phyloP scores from a whole-genome alignment of 2,113 vertebrate species.

The Salvelinus alpinus region DNA sequence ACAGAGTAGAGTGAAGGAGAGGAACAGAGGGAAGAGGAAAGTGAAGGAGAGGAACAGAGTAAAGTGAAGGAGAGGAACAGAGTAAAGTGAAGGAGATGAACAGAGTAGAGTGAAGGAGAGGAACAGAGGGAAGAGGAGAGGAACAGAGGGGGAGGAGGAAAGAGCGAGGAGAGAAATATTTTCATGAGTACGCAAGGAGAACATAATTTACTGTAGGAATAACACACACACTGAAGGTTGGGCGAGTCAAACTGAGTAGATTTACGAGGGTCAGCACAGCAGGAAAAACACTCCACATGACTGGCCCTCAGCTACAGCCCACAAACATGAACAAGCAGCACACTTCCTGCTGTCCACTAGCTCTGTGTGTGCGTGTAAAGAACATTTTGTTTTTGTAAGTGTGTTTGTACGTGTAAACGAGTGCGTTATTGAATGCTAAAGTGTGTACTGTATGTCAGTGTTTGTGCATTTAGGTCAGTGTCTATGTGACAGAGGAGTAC shows the following conservation, averaged over 20 bases:
- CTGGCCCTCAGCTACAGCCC: slow-evolving; percentile 22
- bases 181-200: background rate
- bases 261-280: background rate
- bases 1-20: no score
- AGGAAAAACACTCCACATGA: slow-evolving; percentile 36
- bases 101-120: slow-evolving; percentile 28
- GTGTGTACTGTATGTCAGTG: background rate
- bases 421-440: background rate
- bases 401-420: background rate
- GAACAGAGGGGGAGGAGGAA: slow-evolving; percentile 5
- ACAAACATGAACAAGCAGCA: slow-evolving; percentile 50
- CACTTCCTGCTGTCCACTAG: slow-evolving; percentile 56
- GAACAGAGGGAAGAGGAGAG: slow-evolving; percentile 43
- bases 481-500: background rate
- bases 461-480: background rate
- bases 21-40: no score
- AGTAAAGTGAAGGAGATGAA: slow-evolving; percentile 8
- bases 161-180: background rate
- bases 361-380: background rate
- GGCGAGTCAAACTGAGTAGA: slow-evolving; percentile 43
- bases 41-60: no score
- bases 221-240: slow-evolving; percentile 8
- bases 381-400: background rate
- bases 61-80: no score
- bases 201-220: slow-evolving; percentile 19